phyloP scores from a whole-genome alignment of 1,140 invertebrate species.

The Ladona fulva region DNA sequence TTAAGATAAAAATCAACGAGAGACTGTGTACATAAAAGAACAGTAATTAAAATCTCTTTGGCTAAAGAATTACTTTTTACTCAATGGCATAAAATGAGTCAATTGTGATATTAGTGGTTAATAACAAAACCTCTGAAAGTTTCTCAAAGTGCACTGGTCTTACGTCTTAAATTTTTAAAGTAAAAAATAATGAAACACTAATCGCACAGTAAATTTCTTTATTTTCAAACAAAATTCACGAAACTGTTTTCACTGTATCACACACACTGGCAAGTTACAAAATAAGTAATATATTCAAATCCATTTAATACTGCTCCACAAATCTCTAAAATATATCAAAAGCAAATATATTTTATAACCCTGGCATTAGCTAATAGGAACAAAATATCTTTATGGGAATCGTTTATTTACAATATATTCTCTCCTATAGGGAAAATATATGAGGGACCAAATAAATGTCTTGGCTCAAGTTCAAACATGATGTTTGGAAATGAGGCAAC shows the following conservation, averaged over 20 bases:
- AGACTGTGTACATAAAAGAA: too few relatives aligned
- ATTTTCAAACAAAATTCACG: constrained; percentile 3
- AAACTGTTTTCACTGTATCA: background rate
- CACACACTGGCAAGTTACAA: background rate
- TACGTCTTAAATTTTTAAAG: too few relatives aligned
- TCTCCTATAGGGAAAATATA: background rate
- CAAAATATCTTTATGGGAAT: background rate
- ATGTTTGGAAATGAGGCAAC: too few relatives aligned
- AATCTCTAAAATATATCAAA: background rate
- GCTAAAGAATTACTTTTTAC: too few relatives aligned
- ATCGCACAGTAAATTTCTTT: background rate
- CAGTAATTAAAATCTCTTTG: too few relatives aligned
- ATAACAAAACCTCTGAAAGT: too few relatives aligned
- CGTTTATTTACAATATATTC: background rate
- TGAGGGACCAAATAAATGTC: background rate
- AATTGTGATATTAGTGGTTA: too few relatives aligned
- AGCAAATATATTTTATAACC: background rate
- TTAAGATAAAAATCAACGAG: too few relatives aligned
- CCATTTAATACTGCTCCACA: constrained; percentile 6
- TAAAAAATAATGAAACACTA: too few relatives aligned
- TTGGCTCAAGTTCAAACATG: background rate
- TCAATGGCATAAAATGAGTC: too few relatives aligned
- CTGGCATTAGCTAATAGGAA: constrained; percentile 4
- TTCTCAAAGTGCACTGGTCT: too few relatives aligned
- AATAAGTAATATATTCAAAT: background rate